Evolutionary conservation across 2,797 vertebrate species (phyloP).

Genomic region (Buceros bicornis): DNA sequence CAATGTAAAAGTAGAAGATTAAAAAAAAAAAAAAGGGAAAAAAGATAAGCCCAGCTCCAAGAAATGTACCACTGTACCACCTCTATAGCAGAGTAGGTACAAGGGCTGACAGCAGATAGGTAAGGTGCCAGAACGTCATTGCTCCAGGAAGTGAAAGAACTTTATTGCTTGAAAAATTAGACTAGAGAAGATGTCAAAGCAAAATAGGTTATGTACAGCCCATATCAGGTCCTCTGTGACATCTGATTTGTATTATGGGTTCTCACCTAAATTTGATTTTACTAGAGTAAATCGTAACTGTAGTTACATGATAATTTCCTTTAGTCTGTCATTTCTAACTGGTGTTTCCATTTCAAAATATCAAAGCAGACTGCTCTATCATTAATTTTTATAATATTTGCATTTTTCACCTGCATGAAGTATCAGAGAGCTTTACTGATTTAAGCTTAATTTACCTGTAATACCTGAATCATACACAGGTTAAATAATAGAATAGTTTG

Average conservation of each 20-base stretch:
- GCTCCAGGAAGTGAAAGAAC: not conserved
- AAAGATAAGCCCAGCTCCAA: not conserved
- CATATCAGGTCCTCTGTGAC: not conserved
- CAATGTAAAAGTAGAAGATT: not conserved
- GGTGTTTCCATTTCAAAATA: not conserved
- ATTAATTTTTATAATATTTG: not conserved
- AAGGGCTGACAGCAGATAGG: not conserved
- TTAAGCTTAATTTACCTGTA: not conserved
- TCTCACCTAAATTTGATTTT: not conserved
- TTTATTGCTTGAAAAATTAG: not conserved
- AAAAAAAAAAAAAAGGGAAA: too few relatives aligned
- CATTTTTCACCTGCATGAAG: not conserved
- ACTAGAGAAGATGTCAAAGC: not conserved
- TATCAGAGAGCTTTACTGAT: not conserved
- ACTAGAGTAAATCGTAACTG: not conserved
- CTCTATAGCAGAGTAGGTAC: not conserved
- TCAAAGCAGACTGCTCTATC: not conserved
- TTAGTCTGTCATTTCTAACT: not conserved
- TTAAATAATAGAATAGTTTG: not conserved
- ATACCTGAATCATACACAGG: not conserved
- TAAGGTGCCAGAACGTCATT: not conserved
- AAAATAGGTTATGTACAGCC: accelerated
- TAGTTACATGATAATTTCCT: not conserved
- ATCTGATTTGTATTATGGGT: not conserved
- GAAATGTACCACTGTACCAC: not conserved